Evolutionary conservation across 2,888 invertebrate species (phyloP).

Genomic region (Synanthedon andrenaeformis): DNA sequence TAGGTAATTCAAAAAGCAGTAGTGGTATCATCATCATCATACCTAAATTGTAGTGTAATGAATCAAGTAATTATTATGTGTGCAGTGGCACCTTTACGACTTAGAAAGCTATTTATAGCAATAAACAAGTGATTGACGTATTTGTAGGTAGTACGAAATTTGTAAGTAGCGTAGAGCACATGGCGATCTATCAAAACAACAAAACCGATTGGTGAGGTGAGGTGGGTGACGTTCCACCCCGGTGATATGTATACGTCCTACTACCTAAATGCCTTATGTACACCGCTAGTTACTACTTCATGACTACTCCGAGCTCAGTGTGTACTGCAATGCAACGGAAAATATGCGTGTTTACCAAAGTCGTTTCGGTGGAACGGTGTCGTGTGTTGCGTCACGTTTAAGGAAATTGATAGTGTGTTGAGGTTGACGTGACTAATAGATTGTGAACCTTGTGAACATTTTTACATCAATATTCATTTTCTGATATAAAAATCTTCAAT

Average conservation of each 20-base stretch:
- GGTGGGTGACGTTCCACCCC: slow-evolving; percentile 69
- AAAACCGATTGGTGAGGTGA: slow-evolving; percentile 69
- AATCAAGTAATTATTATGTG: too few relatives aligned
- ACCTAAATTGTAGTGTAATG: too few relatives aligned
- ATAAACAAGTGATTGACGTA: not conserved
- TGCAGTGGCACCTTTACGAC: too few relatives aligned
- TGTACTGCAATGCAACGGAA: slow-evolving; percentile 72
- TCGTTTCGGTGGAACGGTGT: slow-evolving; percentile 70
- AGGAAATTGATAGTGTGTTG: slow-evolving; percentile 69
- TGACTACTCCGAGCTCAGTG: slow-evolving; percentile 71
- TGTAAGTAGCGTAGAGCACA: slow-evolving; percentile 31
- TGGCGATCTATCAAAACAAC: slow-evolving; percentile 69
- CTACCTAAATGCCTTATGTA: slow-evolving; percentile 72
- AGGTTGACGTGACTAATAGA: slow-evolving; percentile 67
- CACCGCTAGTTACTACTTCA: slow-evolving; percentile 70
- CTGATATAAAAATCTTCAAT: slow-evolving; percentile 26
- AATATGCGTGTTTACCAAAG: slow-evolving; percentile 72
- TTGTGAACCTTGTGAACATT: slow-evolving; percentile 51
- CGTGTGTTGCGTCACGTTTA: slow-evolving; percentile 69
- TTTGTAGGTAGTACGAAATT: not conserved
- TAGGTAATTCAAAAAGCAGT: too few relatives aligned
- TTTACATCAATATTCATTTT: slow-evolving; percentile 31
- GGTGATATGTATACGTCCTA: slow-evolving; percentile 67
- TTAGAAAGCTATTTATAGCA: too few relatives aligned
- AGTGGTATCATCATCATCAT: too few relatives aligned